phyloP scores from a whole-genome alignment of 2,888 invertebrate species.

The Nephrotoma guestfalica region DNA sequence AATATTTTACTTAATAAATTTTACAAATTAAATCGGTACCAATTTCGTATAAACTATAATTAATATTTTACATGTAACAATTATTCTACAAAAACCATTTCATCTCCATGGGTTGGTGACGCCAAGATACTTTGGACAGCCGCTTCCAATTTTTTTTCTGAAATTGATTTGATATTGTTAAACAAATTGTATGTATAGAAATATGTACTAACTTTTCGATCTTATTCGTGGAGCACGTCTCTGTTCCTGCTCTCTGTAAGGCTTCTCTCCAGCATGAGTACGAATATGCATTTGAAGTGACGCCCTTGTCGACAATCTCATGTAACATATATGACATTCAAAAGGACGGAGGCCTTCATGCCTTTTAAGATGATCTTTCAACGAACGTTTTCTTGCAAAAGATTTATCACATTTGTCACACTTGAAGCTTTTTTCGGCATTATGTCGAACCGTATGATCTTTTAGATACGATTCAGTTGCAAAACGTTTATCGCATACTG shows the following conservation, averaged over 20 bases:
- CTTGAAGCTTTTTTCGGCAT: not conserved
- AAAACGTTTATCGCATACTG: not conserved
- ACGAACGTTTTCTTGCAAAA: not conserved
- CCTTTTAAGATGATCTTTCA: not conserved
- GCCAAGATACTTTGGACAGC: not conserved
- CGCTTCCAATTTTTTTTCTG: not conserved
- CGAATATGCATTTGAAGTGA: not conserved
- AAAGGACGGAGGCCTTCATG: not conserved
- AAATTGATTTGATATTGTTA: not conserved
- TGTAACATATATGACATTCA: slow-evolving; percentile 1
- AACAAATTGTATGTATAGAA: not conserved
- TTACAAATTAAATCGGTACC: no score
- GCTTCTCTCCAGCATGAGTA: not conserved
- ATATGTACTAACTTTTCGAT: not conserved
- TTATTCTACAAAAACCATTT: not conserved
- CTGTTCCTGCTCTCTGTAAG: not conserved
- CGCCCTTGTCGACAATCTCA: not conserved
- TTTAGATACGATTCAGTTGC: not conserved
- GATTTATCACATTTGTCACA: not conserved
- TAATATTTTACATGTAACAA: no score
- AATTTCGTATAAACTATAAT: no score
- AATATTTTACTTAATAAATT: no score
- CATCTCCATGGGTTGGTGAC: not conserved
- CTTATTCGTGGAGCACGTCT: not conserved
- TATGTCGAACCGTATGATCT: not conserved